Conservation (phyloP, 1,140 invertebrate genomes). For the Pinna nobilis region DNA sequence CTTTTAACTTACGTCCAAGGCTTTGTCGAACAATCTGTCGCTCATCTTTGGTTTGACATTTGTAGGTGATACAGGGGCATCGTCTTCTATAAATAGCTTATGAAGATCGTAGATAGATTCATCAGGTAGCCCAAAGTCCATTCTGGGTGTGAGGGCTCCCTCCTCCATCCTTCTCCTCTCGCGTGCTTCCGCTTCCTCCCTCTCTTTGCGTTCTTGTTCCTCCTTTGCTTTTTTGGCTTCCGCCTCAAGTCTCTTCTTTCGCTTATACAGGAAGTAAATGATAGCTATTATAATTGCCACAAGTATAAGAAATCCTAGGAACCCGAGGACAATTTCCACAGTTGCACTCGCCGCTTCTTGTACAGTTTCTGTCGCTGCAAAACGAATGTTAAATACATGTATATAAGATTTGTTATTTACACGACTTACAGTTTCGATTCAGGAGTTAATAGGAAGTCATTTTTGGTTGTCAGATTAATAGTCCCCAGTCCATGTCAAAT, state of each 20-base stretch:
- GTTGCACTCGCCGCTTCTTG: conserved; percentile 1
- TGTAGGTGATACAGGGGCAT: conserved; percentile 35
- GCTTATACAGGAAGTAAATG: conserved; percentile 36
- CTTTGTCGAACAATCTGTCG: conserved; percentile 28
- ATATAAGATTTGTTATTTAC: neutral
- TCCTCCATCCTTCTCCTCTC: conserved; percentile 31
- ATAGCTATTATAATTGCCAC: conserved; percentile 31
- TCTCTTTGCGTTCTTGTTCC: conserved; percentile 9
- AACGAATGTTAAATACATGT: neutral
- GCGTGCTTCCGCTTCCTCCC: neutral
- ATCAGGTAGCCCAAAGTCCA: conserved; percentile 52
- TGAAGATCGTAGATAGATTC: conserved; percentile 55
- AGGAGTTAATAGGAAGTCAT: neutral
- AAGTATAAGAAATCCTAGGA: conserved; percentile 36
- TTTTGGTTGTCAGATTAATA: neutral
- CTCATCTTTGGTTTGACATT: conserved; percentile 28
- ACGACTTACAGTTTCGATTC: neutral
- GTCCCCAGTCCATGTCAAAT: too few relatives aligned
- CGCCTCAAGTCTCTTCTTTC: conserved; percentile 43
- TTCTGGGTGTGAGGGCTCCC: conserved; percentile 41
- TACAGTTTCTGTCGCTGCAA: neutral
- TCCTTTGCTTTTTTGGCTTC: conserved; percentile 39
- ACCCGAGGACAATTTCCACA: conserved; percentile 26
- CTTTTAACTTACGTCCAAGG: conserved; percentile 23
- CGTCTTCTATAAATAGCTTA: conserved; percentile 46